These are phyloP conservation scores for Embiotoca jacksoni DNA, from an alignment of 2,113 vertebrate species.

Conservation along the genomic window DNA sequence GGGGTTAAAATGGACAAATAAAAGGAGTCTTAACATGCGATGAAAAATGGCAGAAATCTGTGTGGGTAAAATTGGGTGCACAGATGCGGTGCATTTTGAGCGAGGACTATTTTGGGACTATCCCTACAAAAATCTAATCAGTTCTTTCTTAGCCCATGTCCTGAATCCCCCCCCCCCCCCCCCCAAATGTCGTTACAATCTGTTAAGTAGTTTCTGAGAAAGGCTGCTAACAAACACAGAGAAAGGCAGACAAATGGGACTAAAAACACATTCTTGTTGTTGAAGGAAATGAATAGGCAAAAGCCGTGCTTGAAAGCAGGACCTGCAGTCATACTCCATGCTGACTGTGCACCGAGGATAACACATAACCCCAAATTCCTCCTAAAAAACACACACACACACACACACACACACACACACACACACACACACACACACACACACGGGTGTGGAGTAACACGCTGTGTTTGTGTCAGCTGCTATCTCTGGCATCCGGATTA, in stretches of 20 bases:
- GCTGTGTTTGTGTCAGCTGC: neutral
- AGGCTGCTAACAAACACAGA: conserved; percentile 1
- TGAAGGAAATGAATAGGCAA: neutral
- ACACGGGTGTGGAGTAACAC: neutral
- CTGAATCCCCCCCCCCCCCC: neutral
- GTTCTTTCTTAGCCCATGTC: neutral
- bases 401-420: too few species aligned
- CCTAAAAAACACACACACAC: neutral
- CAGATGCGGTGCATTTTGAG: neutral
- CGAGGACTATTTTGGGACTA: neutral
- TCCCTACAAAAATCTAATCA: neutral
- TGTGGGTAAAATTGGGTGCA: neutral
- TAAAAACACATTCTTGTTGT: neutral
- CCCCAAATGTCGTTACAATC: neutral
- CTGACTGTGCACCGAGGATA: neutral
- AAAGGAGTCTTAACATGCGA: neutral
- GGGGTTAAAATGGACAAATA: neutral
- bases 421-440: neutral
- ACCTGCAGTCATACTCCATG: neutral
- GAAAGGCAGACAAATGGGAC: neutral
- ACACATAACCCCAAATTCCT: neutral
- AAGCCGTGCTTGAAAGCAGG: neutral
- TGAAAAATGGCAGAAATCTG: neutral
- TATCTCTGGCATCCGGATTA: conserved; percentile 2
- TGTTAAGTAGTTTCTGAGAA: neutral